Evolutionary conservation across 2,888 invertebrate genomes (phyloP).

Genomic region (Campoplex nolae): DNA sequence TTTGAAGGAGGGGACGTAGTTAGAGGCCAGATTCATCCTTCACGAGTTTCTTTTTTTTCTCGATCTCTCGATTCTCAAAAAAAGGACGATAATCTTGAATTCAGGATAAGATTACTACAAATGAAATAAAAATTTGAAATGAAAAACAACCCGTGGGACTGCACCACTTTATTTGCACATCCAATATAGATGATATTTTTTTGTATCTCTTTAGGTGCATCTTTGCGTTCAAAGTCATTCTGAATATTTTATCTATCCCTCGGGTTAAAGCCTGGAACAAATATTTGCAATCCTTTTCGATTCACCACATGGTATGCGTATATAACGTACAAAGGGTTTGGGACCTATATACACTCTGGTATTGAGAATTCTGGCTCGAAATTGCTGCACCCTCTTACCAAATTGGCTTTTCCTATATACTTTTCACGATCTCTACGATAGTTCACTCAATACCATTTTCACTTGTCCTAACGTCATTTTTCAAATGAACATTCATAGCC

Average conservation of each 20-base stretch:
- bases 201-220: background rate
- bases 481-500: background rate
- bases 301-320: conserved; percentile 17
- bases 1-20: background rate
- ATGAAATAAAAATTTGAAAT: background rate
- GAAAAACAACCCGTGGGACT: background rate
- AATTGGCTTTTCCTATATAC: conserved; percentile 37
- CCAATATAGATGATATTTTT: conserved; percentile 20
- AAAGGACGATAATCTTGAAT: conserved; percentile 4
- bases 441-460: background rate
- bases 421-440: background rate
- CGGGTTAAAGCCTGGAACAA: conserved; percentile 43
- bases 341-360: conserved; percentile 11
- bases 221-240: conserved; percentile 30
- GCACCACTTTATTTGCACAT: background rate
- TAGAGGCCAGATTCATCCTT: conserved; percentile 14
- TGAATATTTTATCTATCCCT: conserved; percentile 56
- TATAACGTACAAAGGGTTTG: conserved; percentile 17
- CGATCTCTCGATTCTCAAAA: background rate
- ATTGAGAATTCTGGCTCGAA: conserved; percentile 19
- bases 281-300: conserved; percentile 54
- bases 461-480: background rate
- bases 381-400: conserved; percentile 10
- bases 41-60: background rate
- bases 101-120: background rate